phyloP scores from a whole-genome alignment of 1,140 invertebrate genomes.

The Theocolax elegans region DNA sequence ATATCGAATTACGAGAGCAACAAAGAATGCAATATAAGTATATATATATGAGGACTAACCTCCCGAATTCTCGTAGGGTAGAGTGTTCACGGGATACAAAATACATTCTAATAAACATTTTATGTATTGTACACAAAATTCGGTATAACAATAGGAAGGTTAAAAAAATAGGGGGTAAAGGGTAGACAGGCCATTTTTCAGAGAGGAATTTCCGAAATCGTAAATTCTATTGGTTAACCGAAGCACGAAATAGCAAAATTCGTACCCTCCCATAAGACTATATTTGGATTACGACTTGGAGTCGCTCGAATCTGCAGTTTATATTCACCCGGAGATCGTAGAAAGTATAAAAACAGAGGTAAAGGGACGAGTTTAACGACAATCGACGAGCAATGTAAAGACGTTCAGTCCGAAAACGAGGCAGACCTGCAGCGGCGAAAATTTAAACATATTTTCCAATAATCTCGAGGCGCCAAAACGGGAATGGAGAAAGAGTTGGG shows the following conservation, averaged over 20 bases:
- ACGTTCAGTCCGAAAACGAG: not conserved
- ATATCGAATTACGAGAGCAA: too few relatives aligned
- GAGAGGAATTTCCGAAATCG: too few relatives aligned
- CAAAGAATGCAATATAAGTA: too few relatives aligned
- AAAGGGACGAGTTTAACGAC: constrained; percentile 3
- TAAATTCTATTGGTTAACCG: not conserved
- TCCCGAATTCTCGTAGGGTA: too few relatives aligned
- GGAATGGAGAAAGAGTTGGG: not conserved
- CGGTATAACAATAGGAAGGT: too few relatives aligned
- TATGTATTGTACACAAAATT: too few relatives aligned
- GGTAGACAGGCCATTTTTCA: too few relatives aligned
- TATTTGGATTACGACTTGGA: not conserved
- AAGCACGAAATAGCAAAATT: not conserved
- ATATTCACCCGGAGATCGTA: not conserved
- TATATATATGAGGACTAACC: too few relatives aligned
- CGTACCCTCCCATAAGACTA: too few relatives aligned
- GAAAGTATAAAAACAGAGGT: not conserved
- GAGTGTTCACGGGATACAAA: too few relatives aligned
- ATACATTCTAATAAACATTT: too few relatives aligned
- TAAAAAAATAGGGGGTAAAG: too few relatives aligned
- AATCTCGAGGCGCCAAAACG: not conserved
- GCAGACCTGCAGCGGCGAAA: not conserved
- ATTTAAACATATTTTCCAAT: constrained; percentile 17
- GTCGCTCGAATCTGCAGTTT: not conserved
- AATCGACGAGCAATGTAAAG: not conserved